These are phyloP conservation scores for Drosophila lacteicornis DNA, from an alignment of 1,140 invertebrate species.

Conservation along the genomic window DNA sequence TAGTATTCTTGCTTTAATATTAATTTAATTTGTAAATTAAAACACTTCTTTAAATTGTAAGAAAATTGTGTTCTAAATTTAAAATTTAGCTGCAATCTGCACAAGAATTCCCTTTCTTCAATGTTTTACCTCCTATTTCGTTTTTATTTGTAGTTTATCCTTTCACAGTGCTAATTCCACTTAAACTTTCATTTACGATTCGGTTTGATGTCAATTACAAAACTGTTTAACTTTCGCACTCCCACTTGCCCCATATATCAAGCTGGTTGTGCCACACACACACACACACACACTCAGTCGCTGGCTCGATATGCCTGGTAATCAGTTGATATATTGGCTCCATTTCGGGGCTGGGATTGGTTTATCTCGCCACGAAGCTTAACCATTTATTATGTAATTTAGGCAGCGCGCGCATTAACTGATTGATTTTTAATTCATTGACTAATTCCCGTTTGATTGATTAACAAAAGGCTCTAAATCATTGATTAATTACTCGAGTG, in stretches of 20 bases:
- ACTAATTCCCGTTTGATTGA: conserved; percentile 39
- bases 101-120: background rate
- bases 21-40: too few species aligned
- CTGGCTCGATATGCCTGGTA: conserved; percentile 5
- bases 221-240: conserved; percentile 18
- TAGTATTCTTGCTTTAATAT: too few species aligned
- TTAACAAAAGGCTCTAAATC: conserved; percentile 37
- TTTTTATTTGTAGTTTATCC: background rate
- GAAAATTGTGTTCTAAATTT: background rate
- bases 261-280: conserved; percentile 6
- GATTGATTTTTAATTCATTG: conserved; percentile 56
- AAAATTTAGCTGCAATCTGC: background rate
- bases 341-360: conserved; percentile 31
- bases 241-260: conserved; percentile 23
- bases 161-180: background rate
- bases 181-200: conserved; percentile 10
- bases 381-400: conserved; percentile 54
- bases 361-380: conserved; percentile 33
- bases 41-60: too few species aligned
- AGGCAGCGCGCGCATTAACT: conserved; percentile 23
- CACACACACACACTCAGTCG: background rate
- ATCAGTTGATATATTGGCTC: conserved; percentile 38
- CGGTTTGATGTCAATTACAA: background rate
- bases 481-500: conserved; percentile 30
- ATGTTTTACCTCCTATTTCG: too few species aligned